phyloP scores from a whole-genome alignment of 2,797 vertebrate genomes.

The Dicrostonyx torquatus region DNA sequence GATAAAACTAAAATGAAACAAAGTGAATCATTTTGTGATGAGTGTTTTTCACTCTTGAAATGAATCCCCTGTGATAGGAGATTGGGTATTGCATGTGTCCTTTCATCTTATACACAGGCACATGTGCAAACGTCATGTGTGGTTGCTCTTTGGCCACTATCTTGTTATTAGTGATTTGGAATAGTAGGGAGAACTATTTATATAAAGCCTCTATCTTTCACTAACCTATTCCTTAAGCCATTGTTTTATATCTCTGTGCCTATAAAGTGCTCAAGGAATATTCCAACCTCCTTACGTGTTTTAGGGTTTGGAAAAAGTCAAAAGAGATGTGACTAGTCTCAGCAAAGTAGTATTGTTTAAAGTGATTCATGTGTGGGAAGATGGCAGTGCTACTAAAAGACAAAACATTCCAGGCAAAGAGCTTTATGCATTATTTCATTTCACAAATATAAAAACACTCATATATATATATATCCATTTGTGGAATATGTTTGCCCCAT shows the following conservation, averaged over 20 bases:
- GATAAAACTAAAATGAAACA: conserved; percentile 70
- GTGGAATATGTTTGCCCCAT: not conserved
- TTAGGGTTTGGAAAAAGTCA: conserved; percentile 9
- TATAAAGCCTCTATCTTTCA: not conserved
- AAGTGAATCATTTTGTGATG: conserved; percentile 56
- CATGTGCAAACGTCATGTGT: not conserved
- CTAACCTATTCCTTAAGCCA: not conserved
- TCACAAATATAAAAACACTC: conserved; percentile 36
- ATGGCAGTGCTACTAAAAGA: conserved; percentile 16
- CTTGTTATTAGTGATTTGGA: not conserved
- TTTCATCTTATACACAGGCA: not conserved
- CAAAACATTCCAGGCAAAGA: not conserved
- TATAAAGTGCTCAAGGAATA: not conserved
- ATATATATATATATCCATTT: not conserved
- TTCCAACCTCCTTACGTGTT: not conserved
- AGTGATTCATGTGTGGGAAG: not conserved
- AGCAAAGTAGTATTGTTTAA: conserved; percentile 28
- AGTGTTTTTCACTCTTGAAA: conserved; percentile 36
- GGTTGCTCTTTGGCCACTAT: not conserved
- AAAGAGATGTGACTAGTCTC: not conserved
- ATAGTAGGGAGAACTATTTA: not conserved
- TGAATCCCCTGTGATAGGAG: not conserved
- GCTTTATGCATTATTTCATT: conserved; percentile 10
- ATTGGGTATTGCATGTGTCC: not conserved
- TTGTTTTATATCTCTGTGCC: not conserved